phyloP scores from a whole-genome alignment of 2,888 invertebrate genomes.

The Plebejus melissa region DNA sequence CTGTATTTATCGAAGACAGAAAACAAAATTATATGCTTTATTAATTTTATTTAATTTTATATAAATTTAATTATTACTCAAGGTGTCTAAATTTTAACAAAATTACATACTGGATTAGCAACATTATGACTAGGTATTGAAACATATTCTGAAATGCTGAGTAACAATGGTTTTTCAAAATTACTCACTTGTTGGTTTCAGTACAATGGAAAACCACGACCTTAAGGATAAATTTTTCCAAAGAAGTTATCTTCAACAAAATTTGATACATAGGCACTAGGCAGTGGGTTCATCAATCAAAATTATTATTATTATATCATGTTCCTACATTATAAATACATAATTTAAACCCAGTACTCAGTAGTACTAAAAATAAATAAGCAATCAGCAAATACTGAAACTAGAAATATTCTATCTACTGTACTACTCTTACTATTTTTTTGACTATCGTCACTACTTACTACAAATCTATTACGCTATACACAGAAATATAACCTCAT shows the following conservation, averaged over 20 bases:
- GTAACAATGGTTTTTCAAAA: background rate
- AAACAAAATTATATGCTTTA: no score
- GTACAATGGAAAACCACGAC: background rate
- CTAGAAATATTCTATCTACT: background rate
- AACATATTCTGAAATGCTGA: background rate
- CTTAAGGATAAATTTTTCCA: background rate
- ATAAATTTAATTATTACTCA: no score
- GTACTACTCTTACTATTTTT: background rate
- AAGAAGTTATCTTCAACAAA: background rate
- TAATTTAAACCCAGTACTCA: no score
- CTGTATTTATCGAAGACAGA: no score
- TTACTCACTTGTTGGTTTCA: background rate
- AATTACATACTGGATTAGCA: background rate
- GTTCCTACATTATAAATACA: no score
- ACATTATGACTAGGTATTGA: background rate
- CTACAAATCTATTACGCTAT: background rate
- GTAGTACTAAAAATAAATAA: no score
- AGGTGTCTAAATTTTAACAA: background rate
- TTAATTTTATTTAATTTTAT: no score
- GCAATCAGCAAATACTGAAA: no score
- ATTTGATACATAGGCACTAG: background rate
- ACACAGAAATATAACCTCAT: slow-evolving; percentile 55
- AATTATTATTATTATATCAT: background rate
- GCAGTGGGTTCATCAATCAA: background rate
- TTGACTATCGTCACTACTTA: background rate